Percentiles rank a stretch among this genome's conserved stretches.
These are phyloP conservation scores for Cryptus armator DNA, from an alignment of 2,888 invertebrate species.

Conservation along the genomic window DNA sequence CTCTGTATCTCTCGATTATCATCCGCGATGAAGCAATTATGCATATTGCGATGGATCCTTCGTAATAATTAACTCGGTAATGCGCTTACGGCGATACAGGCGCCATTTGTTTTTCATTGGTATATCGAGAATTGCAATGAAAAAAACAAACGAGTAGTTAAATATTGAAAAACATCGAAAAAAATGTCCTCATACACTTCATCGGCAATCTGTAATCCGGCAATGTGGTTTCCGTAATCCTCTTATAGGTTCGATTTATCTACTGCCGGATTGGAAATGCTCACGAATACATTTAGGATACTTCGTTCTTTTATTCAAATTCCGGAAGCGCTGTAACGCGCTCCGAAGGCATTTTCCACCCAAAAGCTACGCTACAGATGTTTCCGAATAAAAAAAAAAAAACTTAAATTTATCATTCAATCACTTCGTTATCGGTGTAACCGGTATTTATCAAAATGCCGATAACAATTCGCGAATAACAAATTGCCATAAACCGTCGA, in stretches of 20 bases:
- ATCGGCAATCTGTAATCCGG: neutral
- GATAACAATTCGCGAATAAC: slow-evolving; percentile 11
- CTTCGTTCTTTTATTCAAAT: neutral
- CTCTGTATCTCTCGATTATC: slow-evolving; percentile 29
- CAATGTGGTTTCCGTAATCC: neutral
- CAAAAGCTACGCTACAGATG: too few relatives aligned
- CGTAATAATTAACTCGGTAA: slow-evolving; percentile 49
- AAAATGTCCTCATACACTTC: neutral
- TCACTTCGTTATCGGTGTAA: neutral
- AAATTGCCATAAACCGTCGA: neutral
- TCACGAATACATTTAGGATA: neutral
- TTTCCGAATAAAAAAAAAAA: too few relatives aligned
- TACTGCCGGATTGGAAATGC: neutral
- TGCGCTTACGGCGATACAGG: neutral
- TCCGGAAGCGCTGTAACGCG: neutral
- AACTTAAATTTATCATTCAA: neutral
- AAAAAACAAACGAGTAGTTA: neutral
- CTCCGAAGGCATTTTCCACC: too few relatives aligned
- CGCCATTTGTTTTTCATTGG: neutral
- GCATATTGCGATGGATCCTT: slow-evolving; percentile 16
- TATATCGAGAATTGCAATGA: neutral
- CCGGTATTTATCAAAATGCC: neutral
- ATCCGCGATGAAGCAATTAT: slow-evolving; percentile 49
- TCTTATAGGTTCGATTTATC: neutral
- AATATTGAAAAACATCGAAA: neutral